These are phyloP conservation scores for Pica pica DNA, from an alignment of 2,113 vertebrate species.

Conservation along the genomic window DNA sequence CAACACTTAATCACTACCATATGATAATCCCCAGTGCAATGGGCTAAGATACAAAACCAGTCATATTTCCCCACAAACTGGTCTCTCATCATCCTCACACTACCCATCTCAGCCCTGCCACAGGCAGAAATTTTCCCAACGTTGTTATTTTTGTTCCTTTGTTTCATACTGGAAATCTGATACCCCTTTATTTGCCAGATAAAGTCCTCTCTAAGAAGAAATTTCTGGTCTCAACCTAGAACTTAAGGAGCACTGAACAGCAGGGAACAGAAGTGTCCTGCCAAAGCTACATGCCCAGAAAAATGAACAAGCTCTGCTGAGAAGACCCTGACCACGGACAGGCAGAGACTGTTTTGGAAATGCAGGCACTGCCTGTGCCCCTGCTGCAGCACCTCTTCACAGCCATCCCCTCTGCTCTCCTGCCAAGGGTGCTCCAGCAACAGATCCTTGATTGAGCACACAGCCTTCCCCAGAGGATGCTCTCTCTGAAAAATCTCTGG, in stretches of 20 bases:
- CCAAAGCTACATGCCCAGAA: neutral
- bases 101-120: neutral
- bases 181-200: neutral
- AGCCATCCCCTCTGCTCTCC: neutral
- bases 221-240: neutral
- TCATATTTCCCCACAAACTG: neutral
- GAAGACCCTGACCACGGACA: neutral
- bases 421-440: neutral
- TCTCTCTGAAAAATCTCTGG: neutral
- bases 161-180: neutral
- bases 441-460: neutral
- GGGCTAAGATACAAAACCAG: neutral
- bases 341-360: neutral
- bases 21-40: neutral
- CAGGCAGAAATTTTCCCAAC: neutral
- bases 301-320: neutral
- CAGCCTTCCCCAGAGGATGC: neutral
- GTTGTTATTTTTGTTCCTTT: neutral
- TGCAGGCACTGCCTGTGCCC: neutral
- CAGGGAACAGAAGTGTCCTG: neutral
- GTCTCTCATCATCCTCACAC: neutral
- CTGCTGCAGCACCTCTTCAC: neutral
- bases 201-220: neutral
- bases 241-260: neutral
- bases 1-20: neutral